Conservation (phyloP, 2,888 invertebrate species). For the Diaprepes abbreviatus region DNA sequence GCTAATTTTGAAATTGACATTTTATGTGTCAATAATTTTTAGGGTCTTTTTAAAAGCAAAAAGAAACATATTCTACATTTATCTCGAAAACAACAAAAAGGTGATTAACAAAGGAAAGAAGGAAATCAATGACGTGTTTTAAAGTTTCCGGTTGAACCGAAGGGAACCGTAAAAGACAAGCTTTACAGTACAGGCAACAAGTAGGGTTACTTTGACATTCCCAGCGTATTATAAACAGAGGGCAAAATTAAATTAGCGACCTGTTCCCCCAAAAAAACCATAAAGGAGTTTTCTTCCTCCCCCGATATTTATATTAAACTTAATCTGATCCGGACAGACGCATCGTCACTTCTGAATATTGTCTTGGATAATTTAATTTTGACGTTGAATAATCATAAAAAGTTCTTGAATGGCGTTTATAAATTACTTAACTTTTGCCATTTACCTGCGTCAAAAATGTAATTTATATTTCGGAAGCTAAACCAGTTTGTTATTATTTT, state of each 20-base stretch:
- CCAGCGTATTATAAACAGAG: conserved; percentile 62
- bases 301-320: conserved; percentile 42
- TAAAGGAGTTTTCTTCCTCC: conserved; percentile 54
- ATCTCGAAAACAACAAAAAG: too few species aligned
- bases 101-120: conserved; percentile 41
- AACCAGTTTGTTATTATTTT: neutral
- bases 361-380: conserved; percentile 51
- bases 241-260: conserved; percentile 66
- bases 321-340: conserved; percentile 47
- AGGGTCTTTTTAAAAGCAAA: too few species aligned
- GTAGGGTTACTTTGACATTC: conserved; percentile 63
- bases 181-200: conserved; percentile 48
- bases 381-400: conserved; percentile 55
- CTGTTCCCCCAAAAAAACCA: conserved; percentile 60
- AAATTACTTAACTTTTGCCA: conserved; percentile 46
- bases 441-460: conserved; percentile 18
- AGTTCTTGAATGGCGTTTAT: conserved; percentile 50
- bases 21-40: too few species aligned
- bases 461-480: conserved; percentile 21
- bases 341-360: conserved; percentile 53
- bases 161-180: conserved; percentile 57
- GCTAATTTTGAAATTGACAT: too few species aligned
- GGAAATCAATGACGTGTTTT: conserved; percentile 57
- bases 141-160: conserved; percentile 62
- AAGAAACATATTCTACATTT: too few species aligned